These are phyloP conservation scores for Cryptophagus acutangulus DNA, from an alignment of 2,888 invertebrate genomes.

Conservation along the genomic window DNA sequence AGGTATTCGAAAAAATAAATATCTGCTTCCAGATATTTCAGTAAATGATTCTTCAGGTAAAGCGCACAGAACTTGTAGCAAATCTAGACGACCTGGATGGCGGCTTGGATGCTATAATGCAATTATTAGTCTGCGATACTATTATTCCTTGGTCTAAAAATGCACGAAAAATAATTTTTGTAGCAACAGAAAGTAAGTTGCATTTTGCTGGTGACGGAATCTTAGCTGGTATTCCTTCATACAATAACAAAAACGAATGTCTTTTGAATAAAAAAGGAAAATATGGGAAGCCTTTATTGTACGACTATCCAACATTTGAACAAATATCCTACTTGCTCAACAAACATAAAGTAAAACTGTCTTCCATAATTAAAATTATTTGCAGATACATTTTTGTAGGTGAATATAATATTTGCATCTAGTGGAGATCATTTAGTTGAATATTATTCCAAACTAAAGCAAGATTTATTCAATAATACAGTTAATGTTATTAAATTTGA, in stretches of 20 bases:
- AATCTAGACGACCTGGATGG: slow-evolving; percentile 56
- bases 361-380: too few species aligned
- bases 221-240: slow-evolving; percentile 50
- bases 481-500: slow-evolving; percentile 74
- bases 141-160: slow-evolving; percentile 69
- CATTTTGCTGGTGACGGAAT: slow-evolving; percentile 73
- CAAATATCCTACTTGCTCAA: slow-evolving; percentile 24
- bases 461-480: slow-evolving; percentile 66
- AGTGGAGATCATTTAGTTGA: too few species aligned
- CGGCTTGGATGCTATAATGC: slow-evolving; percentile 79
- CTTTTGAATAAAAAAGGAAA: slow-evolving; percentile 29
- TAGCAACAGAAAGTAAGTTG: slow-evolving; percentile 33
- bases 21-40: too few species aligned
- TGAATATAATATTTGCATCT: too few species aligned
- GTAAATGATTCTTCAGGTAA: slow-evolving; percentile 21
- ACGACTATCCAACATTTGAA: slow-evolving; percentile 69
- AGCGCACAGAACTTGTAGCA: slow-evolving; percentile 26
- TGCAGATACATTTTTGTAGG: too few species aligned
- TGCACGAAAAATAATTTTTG: slow-evolving; percentile 51
- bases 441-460: too few species aligned
- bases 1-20: too few species aligned
- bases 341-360: slow-evolving; percentile 37
- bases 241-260: slow-evolving; percentile 50
- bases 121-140: slow-evolving; percentile 62
- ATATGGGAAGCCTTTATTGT: slow-evolving; percentile 53